Percentiles rank a stretch among this genome's conserved stretches.
Evolutionary conservation across 2,797 vertebrate genomes (phyloP).

Genomic region (Poliocrania exsul): DNA sequence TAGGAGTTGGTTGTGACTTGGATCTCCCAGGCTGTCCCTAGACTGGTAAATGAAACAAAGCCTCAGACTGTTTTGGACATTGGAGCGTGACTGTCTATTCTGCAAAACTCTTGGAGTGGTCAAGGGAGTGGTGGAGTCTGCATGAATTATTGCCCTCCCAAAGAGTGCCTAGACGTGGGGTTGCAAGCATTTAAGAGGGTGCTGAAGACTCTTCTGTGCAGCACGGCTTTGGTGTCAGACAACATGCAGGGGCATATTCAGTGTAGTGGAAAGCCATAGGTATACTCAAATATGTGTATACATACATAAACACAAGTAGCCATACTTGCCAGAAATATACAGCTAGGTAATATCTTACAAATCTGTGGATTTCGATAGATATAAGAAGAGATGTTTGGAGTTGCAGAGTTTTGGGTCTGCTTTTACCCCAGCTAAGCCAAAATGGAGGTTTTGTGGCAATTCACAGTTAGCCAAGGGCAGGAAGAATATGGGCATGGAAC

Average conservation of each 20-base stretch:
- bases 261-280: neutral
- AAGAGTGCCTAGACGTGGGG: neutral
- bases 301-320: neutral
- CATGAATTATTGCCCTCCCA: neutral
- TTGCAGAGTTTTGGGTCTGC: neutral
- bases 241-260: fast-evolving
- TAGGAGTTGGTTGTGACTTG: slow-evolving; percentile 17
- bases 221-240: neutral
- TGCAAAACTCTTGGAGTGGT: neutral
- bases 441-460: neutral
- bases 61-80: neutral
- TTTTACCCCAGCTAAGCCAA: neutral
- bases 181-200: neutral
- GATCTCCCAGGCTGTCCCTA: slow-evolving; percentile 5
- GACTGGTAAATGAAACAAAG: slow-evolving; percentile 37
- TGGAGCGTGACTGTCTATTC: slow-evolving; percentile 23
- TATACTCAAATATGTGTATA: neutral
- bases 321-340: neutral
- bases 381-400: neutral
- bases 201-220: neutral
- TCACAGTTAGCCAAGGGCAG: neutral
- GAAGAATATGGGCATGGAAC: neutral
- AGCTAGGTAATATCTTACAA: neutral
- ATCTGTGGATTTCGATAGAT: neutral
- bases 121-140: neutral